Evolutionary conservation across 2,797 vertebrate genomes (phyloP).

Genomic region (Takifugu ocellatus): DNA sequence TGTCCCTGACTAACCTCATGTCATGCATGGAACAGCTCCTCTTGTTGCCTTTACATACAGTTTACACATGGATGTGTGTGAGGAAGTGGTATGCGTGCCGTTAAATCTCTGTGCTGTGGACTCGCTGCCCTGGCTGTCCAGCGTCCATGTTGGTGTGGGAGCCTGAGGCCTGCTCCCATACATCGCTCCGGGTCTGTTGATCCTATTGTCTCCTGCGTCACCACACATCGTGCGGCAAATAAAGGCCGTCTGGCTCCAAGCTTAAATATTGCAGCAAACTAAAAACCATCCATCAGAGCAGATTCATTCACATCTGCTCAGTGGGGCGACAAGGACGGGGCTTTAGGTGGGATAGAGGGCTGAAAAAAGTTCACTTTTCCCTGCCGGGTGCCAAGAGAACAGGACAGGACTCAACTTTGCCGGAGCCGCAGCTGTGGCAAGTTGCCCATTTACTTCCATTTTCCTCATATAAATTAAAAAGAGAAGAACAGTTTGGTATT

Average conservation of each 20-base stretch:
- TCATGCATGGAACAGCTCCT: slow-evolving; percentile 17
- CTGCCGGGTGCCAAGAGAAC: slow-evolving; percentile 82
- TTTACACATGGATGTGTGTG: slow-evolving; percentile 13
- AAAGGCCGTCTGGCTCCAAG: slow-evolving; percentile 95
- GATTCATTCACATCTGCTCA: slow-evolving; percentile 97
- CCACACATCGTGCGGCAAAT: slow-evolving; percentile 88
- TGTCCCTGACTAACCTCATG: slow-evolving; percentile 10
- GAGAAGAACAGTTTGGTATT: slow-evolving; percentile 12
- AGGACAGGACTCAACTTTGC: slow-evolving; percentile 80
- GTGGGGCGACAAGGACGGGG: slow-evolving; percentile 90
- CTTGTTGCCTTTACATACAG: slow-evolving; percentile 35
- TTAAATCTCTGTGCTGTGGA: slow-evolving; percentile 42
- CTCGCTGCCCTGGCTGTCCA: slow-evolving; percentile 53
- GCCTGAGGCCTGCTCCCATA: slow-evolving; percentile 75
- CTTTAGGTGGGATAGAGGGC: slow-evolving; percentile 90
- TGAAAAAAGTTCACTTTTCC: slow-evolving; percentile 86
- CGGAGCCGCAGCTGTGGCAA: slow-evolving; percentile 86
- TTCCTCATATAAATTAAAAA: slow-evolving; percentile 46
- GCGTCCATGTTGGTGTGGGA: slow-evolving; percentile 70
- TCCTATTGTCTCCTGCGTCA: slow-evolving; percentile 88
- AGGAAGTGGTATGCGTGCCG: slow-evolving; percentile 37
- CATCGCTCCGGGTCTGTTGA: slow-evolving; percentile 77
- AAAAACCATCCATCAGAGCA: slow-evolving; percentile 95
- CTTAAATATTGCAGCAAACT: slow-evolving; percentile 93
- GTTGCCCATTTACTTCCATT: slow-evolving; percentile 80